Evolutionary conservation across 2,113 vertebrate genomes (phyloP), one percentile per base, ranked within the genome.

Genomic region (Sander vitreus): DNA sequence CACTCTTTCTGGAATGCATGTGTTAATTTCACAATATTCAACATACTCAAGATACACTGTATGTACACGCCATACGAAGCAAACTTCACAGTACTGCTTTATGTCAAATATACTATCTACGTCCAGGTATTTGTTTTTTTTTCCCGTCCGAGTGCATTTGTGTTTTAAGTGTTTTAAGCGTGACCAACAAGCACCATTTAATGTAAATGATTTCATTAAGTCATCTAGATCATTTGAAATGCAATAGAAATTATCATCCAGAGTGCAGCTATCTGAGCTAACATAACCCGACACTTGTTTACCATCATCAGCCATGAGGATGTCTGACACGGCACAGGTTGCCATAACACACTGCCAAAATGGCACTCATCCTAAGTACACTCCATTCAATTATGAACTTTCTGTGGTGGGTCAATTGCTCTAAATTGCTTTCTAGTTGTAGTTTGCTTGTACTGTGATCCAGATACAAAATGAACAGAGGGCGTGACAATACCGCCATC

Each of bases 1-100:
- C 27, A 68, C 18, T 54, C 27, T 58, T 69, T 57, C 58, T 80
- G 86, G 81, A 90, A 94, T 87, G 83, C 86, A 51, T 76, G 57
- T 23, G 16, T 62, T 73, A 50, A 23, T 81, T 81, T 89, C 76
- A 90, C 72, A 87, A 88, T 72, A 81, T 66, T 83, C 71, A 75
- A 80, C 62, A 78, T 73, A 83, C 71, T 21, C 63, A 54, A 65
- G 60, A 78, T 58, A 86, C 68, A 88, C 51, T 62, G 57, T 82
- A 80, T 85, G 74, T 69, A 91, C 76, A 92, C 75, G 88, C 77
- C 64, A 87, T 73, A 92, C 70, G 23, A 87, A 86, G 84, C 71
- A 83, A 84, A 87, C 66, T 43, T 90, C 88, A 91, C 87, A 91
- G 74, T 65, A 91, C 86, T 90, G 84, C 85, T 74, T 87, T 39